These are phyloP conservation scores for Melanitta fusca DNA, from an alignment of 2,797 vertebrate genomes.

Conservation along the genomic window DNA sequence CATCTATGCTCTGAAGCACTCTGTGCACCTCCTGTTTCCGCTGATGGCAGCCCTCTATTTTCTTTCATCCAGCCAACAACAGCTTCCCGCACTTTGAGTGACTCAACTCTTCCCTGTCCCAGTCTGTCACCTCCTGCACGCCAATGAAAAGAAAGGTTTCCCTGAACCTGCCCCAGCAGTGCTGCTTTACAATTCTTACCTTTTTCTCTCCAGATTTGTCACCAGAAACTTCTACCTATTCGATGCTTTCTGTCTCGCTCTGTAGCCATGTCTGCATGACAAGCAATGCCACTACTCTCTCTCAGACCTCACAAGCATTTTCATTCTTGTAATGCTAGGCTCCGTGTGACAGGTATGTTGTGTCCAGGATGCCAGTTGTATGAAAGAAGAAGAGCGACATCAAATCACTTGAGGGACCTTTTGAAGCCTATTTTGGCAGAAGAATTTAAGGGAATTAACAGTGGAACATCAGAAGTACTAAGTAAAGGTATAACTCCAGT, in stretches of 20 bases:
- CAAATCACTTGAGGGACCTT: not conserved
- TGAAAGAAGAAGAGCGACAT: not conserved
- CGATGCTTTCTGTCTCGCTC: not conserved
- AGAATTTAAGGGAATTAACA: not conserved
- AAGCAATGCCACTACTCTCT: not conserved
- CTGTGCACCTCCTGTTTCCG: not conserved
- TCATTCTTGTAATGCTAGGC: not conserved
- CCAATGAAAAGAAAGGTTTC: slow-evolving; percentile 11
- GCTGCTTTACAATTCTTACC: not conserved
- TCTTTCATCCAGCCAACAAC: not conserved
- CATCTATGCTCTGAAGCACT: not conserved
- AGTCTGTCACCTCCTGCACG: not conserved
- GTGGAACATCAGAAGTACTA: not conserved
- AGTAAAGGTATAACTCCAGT: not conserved
- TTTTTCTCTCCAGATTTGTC: not conserved
- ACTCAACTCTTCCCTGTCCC: slow-evolving; percentile 22
- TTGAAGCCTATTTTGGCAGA: not conserved
- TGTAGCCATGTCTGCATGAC: not conserved
- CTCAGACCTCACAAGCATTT: not conserved
- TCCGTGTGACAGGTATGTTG: rapidly evolving
- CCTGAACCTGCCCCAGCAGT: not conserved
- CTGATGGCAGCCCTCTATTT: slow-evolving; percentile 12
- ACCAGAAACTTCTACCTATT: not conserved
- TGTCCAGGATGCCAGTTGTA: not conserved
- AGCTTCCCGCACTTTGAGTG: not conserved